Evolutionary conservation across 2,888 invertebrate species (phyloP), one percentile per base, ranked within the genome.

Genomic region (Tenthredo distinguenda): DNA sequence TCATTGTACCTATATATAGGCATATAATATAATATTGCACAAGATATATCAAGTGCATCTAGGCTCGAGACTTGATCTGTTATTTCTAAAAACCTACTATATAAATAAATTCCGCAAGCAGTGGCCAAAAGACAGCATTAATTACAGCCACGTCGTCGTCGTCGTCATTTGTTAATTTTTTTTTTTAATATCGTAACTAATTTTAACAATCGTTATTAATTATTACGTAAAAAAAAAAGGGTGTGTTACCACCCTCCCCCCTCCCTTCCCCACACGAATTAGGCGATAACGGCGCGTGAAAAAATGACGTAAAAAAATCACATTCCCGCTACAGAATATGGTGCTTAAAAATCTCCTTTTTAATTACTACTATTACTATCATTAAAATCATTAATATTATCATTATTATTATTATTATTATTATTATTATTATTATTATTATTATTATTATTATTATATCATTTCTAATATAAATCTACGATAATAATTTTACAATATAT

Each of bases 401-500:
- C n/a, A 58, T 58, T 58, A 58, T 10, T 26, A 65, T 65, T 72
- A n/a, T 21, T 72, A 47, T 47, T 58, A 58, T 21, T 62, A 62
- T 12, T 34, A 65, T 65, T 72, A 40, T 40, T n/a, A 40, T 40
- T 40, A 72, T 40, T 43, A 62, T 21, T 62, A 62, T 62, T 62
- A 62, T 74, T 21, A 40, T 43, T 43, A 72, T 72, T 72, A 74
- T 26, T 40, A 21, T 43, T 40, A 62, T 81, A 62, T 81, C 81
- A 81, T 37, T 79, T 62, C 79, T 81, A 81, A 81, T 81, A 81
- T 81, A 62, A 68, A 62, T 81, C 81, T 81, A 81, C 40, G 21
- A 81, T 81, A 62, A 62, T 81, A 58, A 81, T 81, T 81, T 81
- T 81, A 81, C 81, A 40, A 40, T 81, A 81, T 81, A 81, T 81